phyloP scores from a whole-genome alignment of 2,888 invertebrate genomes.

The Xestia ashworthii region DNA sequence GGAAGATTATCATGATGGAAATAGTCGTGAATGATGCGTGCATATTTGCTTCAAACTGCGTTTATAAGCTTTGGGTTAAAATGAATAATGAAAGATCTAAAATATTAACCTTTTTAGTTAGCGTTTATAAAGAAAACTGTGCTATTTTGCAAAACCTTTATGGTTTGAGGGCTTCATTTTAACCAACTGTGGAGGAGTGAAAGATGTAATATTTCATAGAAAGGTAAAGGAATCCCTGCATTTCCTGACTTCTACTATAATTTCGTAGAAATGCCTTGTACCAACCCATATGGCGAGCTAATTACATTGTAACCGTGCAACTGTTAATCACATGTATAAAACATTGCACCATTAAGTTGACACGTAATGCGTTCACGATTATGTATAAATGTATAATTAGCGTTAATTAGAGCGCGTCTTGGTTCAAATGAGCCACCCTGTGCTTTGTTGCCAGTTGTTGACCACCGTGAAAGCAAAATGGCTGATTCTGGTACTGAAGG shows the following conservation, averaged over 20 bases:
- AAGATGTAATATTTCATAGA: neutral
- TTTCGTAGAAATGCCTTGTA: neutral
- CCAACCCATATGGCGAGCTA: neutral
- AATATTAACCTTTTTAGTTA: neutral
- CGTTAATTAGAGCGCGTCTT: slow-evolving; percentile 50
- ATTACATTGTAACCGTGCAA: slow-evolving; percentile 12
- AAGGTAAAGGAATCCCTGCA: neutral
- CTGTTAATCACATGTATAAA: slow-evolving; percentile 50
- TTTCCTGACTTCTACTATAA: neutral
- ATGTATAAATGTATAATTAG: slow-evolving; percentile 44
- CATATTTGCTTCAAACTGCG: neutral
- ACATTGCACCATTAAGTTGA: slow-evolving; percentile 45
- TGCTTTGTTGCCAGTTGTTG: slow-evolving; percentile 22
- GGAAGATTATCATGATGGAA: too few species aligned
- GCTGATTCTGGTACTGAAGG: neutral
- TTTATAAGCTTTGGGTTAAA: too few species aligned
- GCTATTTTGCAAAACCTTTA: neutral
- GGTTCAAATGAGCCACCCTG: slow-evolving; percentile 46
- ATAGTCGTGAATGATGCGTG: too few species aligned
- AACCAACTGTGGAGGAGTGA: neutral
- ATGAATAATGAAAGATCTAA: too few species aligned
- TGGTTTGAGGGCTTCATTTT: neutral
- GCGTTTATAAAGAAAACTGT: neutral
- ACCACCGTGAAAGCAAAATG: slow-evolving; percentile 2
- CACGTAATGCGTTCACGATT: slow-evolving; percentile 61